phyloP scores from a whole-genome alignment of 2,113 vertebrate genomes.

The Leucosticte australis region DNA sequence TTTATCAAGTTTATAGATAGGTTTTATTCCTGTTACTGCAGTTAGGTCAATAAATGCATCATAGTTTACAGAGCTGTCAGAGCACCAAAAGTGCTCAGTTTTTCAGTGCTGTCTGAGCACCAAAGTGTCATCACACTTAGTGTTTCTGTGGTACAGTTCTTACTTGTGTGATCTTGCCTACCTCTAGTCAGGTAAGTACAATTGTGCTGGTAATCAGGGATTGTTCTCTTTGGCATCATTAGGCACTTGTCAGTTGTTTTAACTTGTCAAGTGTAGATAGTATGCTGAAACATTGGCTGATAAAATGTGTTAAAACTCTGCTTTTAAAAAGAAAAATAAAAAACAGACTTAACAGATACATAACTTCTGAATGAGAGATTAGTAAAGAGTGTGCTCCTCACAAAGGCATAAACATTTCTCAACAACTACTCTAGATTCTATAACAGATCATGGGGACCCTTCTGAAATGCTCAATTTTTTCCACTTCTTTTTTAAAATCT shows the following conservation, averaged over 20 bases:
- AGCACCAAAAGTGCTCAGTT: neutral
- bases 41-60: neutral
- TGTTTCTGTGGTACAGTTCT: neutral
- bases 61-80: neutral
- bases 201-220: neutral
- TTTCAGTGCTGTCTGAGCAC: neutral
- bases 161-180: neutral
- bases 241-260: neutral
- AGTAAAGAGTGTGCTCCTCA: neutral
- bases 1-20: neutral
- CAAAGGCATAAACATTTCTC: neutral
- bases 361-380: neutral
- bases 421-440: neutral
- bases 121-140: neutral
- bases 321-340: neutral
- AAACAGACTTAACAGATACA: accelerated
- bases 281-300: neutral
- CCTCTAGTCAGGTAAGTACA: slow-evolving; percentile 41
- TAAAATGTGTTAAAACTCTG: neutral
- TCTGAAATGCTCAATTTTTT: neutral
- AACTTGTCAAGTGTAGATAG: neutral
- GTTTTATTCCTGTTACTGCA: neutral
- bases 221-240: neutral
- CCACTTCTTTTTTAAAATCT: neutral
- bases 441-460: neutral